Conservation (phyloP, 2,888 invertebrate genomes). For the Carabus problematicus region DNA sequence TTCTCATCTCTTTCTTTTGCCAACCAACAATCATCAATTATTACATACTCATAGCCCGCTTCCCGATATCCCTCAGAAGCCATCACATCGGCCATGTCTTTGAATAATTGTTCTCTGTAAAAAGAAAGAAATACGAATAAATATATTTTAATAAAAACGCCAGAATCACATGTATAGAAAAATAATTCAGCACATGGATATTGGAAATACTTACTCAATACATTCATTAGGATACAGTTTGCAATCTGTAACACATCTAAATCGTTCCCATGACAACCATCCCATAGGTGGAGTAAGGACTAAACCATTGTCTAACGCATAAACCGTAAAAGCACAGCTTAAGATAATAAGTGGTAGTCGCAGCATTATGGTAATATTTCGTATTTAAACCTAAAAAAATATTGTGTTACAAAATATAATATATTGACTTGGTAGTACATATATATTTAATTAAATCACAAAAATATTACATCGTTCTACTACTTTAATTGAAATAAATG, state of each 20-base stretch:
- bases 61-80: constrained; percentile 66
- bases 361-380: background rate
- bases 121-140: constrained; percentile 5
- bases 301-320: constrained; percentile 34
- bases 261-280: constrained; percentile 34
- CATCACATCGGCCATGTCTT: constrained; percentile 64
- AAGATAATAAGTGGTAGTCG: background rate
- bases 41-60: constrained; percentile 67
- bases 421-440: too few species aligned
- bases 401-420: too few species aligned
- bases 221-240: constrained; percentile 32
- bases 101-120: constrained; percentile 64
- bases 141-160: background rate
- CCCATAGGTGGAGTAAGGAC: constrained; percentile 38
- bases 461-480: too few species aligned
- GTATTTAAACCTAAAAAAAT: too few species aligned
- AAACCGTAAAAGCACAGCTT: background rate
- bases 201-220: constrained; percentile 27
- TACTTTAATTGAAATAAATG: background rate
- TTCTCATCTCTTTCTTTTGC: constrained; percentile 59
- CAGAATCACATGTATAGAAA: background rate
- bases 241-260: constrained; percentile 34
- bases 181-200: background rate
- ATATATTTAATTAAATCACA: too few species aligned
- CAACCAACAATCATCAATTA: constrained; percentile 71